A percentile compares a stretch with the other conserved stretches of the same genome.
These are phyloP conservation scores for Patella depressa DNA, from an alignment of 2,888 invertebrate genomes.

Conservation along the genomic window DNA sequence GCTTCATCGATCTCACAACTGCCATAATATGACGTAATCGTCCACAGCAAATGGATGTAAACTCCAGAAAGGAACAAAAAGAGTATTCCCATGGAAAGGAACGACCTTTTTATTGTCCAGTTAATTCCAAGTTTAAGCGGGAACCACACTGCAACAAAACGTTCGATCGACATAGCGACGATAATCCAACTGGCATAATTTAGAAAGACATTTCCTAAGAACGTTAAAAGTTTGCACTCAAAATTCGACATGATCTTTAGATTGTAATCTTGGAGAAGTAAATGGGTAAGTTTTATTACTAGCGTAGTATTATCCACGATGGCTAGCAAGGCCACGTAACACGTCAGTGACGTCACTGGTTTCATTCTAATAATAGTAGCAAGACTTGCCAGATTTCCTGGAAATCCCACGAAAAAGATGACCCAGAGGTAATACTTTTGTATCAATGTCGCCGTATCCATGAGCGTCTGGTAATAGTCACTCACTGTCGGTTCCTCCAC, in stretches of 20 bases:
- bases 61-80: constrained; percentile 1
- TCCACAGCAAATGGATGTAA: constrained; percentile 25
- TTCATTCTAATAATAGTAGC: constrained; percentile 33
- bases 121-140: constrained; percentile 15
- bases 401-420: constrained; percentile 32
- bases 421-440: constrained; percentile 34
- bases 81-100: constrained; percentile 15
- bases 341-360: constrained; percentile 26
- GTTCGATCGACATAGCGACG: constrained; percentile 35
- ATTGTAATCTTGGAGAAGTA: constrained; percentile 23
- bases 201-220: constrained; percentile 20
- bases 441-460: constrained; percentile 14
- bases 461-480: neutral
- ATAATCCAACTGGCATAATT: constrained; percentile 40
- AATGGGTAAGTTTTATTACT: constrained; percentile 26
- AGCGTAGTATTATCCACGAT: constrained; percentile 35
- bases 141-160: constrained; percentile 26
- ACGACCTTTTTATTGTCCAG: constrained; percentile 13
- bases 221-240: constrained; percentile 31
- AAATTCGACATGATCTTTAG: constrained; percentile 20
- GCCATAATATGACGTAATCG: neutral
- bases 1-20: constrained; percentile 17
- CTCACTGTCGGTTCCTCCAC: neutral
- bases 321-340: constrained; percentile 35
- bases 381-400: constrained; percentile 33